Conservation (phyloP, 2,797 vertebrate genomes). For the Crypturellus tataupa region DNA sequence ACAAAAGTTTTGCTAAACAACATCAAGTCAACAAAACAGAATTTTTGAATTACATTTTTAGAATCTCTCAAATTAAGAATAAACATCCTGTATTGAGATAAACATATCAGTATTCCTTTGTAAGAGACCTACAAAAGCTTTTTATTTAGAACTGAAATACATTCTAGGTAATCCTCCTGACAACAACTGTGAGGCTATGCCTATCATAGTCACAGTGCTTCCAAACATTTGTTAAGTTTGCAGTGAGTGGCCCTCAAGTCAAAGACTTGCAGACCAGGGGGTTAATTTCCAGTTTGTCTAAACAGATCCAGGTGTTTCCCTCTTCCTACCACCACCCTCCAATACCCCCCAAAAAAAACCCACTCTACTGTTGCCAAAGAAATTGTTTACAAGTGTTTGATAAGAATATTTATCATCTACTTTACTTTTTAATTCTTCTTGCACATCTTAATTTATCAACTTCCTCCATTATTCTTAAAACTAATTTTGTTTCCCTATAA, state of each 20-base stretch:
- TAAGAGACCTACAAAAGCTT: neutral
- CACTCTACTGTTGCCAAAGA: neutral
- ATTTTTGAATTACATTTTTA: neutral
- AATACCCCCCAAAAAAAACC: neutral
- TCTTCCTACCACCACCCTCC: conserved; percentile 31
- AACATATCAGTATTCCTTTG: neutral
- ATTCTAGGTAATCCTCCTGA: neutral
- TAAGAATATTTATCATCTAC: neutral
- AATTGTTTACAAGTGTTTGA: conserved; percentile 33
- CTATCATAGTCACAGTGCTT: neutral
- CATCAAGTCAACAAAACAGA: neutral
- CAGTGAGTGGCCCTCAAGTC: neutral
- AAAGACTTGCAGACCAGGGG: neutral
- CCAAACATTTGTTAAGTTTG: neutral
- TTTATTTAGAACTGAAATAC: neutral
- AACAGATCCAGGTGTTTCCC: conserved; percentile 64
- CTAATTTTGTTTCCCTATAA: neutral
- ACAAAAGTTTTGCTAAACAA: neutral
- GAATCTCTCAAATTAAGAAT: conserved; percentile 9
- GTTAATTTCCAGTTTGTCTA: conserved; percentile 41
- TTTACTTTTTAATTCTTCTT: neutral
- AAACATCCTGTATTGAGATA: neutral
- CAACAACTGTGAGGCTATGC: neutral
- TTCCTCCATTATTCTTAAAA: neutral
- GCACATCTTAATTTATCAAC: neutral